Base-by-base conservation (phyloP, 2,888 invertebrate genomes). In the Orthonevra nobilis region DNA sequence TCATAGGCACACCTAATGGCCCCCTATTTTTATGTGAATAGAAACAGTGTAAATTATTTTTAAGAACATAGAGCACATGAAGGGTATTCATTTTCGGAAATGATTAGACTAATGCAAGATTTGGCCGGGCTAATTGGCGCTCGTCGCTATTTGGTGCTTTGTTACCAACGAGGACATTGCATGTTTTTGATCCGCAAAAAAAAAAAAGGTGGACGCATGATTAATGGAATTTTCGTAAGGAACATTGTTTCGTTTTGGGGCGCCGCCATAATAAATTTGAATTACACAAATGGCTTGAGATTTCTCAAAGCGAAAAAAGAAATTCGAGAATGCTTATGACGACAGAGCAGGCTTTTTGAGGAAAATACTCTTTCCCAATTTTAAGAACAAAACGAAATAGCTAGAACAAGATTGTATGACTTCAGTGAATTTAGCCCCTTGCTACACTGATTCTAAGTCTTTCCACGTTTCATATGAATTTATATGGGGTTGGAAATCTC, bases 101-200 rank as follows among this genome's bases (percentile, higher is more conserved):
- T 61, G 42, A 66, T 54, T 60, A 48, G 48, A 34, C 50, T 40
- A 56, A 23, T 61, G 66, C 54, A 79, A 79, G 19, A 72, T 79
- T 73, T 79, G 79, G 72, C 72, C 60, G 66, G 72, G 79, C 17
- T 61, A 79, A 56, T 73, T 79, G 64, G 73, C 79, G 60, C 72
- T 73, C 34, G 30, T 36, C 15, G 56, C 23, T 42, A 61, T 61
- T 20, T 36, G 42, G 58, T 77, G 70, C 54, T 54, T 70, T 64
- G 64, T 58, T 58, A 64, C 40, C 40, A 36, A 56, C 48, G 2
- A n/a, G 10, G 12, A 23, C 23, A 52, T 30, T 42, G 42, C 15
- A 44, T 44, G 10, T 10, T 20, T n/a, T n/a, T 6, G 14, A 44
- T 69, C 15, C 9, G 9, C 26, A 46, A 20, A 6, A 30, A 36